Conservation (phyloP, 2,888 invertebrate genomes). For the Sicus ferrugineus region DNA sequence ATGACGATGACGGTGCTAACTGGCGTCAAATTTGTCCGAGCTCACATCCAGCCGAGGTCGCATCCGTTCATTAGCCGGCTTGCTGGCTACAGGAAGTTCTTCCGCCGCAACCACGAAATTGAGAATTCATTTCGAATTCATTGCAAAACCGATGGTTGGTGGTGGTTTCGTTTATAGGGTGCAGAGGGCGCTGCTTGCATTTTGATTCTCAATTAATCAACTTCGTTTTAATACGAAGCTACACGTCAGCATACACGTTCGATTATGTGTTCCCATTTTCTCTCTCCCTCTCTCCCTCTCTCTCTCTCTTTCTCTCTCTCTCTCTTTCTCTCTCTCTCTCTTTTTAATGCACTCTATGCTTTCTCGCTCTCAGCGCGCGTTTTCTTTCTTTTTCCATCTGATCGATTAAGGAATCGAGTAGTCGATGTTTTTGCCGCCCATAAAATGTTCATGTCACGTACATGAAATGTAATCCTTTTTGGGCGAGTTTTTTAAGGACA, state of each 20-base stretch:
- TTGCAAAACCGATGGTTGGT: too few species aligned
- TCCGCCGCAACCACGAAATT: conserved; percentile 21
- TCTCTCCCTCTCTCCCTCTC: not conserved
- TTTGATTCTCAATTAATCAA: conserved; percentile 22
- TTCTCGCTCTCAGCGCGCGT: not conserved
- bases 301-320: not conserved
- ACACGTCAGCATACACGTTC: not conserved
- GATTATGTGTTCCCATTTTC: not conserved
- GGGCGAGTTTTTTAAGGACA: conserved; percentile 5
- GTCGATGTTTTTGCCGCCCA: conserved; percentile 3
- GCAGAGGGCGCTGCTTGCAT: conserved; percentile 4
- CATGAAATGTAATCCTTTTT: conserved; percentile 25
- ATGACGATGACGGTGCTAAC: not conserved
- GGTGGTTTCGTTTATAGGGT: not conserved
- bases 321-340: not conserved
- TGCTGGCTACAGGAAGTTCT: not conserved
- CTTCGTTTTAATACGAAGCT: not conserved
- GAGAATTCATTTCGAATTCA: conserved; percentile 30
- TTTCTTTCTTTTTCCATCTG: not conserved
- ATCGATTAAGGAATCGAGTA: conserved; percentile 18
- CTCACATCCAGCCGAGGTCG: not conserved
- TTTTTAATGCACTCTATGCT: not conserved
- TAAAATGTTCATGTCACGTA: conserved; percentile 29
- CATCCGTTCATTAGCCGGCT: too few species aligned
- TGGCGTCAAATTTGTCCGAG: not conserved